Percentiles rank a stretch among this genome's conserved stretches.
These are phyloP conservation scores for Chiropotes sagulatus DNA, from an alignment of 2,797 vertebrate species.

Conservation along the genomic window DNA sequence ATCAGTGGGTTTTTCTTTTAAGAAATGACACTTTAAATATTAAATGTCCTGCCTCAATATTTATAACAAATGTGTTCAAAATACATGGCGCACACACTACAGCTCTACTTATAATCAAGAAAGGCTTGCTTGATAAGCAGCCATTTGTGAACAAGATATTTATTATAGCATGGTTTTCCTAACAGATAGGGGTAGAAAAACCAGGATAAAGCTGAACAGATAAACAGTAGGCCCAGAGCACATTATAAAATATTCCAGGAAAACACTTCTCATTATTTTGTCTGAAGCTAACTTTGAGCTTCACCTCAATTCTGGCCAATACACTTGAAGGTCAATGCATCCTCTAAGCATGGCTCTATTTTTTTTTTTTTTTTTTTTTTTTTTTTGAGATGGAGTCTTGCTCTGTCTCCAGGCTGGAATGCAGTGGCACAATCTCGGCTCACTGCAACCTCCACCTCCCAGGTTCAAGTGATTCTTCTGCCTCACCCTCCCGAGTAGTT, in stretches of 20 bases:
- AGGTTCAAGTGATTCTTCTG: too few relatives aligned
- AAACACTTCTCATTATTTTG: not conserved
- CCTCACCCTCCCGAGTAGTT: too few relatives aligned
- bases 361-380: too few relatives aligned
- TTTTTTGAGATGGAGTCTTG: too few relatives aligned
- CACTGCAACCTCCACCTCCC: too few relatives aligned
- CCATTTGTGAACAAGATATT: not conserved
- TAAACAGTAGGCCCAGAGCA: not conserved
- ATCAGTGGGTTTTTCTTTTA: not conserved
- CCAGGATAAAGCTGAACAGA: not conserved
- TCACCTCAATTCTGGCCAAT: not conserved
- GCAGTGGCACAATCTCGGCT: too few relatives aligned
- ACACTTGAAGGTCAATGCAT: not conserved
- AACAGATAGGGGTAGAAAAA: not conserved
- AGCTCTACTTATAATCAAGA: not conserved
- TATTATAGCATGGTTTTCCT: not conserved
- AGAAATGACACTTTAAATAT: not conserved
- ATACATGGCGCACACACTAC: not conserved
- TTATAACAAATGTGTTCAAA: conserved; percentile 6
- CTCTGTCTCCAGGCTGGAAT: too few relatives aligned
- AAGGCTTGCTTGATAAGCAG: not conserved
- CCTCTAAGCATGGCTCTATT: not conserved
- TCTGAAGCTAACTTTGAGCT: not conserved
- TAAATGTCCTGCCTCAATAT: conserved; percentile 15
- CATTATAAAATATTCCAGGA: not conserved